Evolutionary conservation across 2,797 vertebrate species (phyloP), one percentile per base, ranked within the genome.

Genomic region (Sebastes nivosus): DNA sequence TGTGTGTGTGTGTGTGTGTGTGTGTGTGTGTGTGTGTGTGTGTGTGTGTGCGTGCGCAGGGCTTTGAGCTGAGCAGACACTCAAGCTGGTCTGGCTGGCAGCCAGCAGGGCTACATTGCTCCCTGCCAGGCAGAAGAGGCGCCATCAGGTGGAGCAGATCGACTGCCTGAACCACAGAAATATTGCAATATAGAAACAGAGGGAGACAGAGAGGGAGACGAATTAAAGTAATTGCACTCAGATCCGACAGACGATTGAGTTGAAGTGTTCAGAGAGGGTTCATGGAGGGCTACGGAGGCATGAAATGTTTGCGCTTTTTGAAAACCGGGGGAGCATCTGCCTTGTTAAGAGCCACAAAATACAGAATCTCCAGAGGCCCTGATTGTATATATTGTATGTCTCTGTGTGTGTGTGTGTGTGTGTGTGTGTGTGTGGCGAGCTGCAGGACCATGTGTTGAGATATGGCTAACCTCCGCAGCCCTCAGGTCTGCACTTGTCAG

Each of bases 11-110:
- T 68, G 72, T 80, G 75, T 27, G 27, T 27, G 27, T 72, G 57
- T 75, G 67, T 67, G 54, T 74, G 65, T 68, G 72, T 76, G 75
- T 70, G 75, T 70, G 60, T 69, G 72, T 55, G 64, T 69, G 38
- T 57, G 38, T 57, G 25, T 75, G 76, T 29, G 63, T 60, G 63
- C 64, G 61, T 76, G 27, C 79, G 83, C 77, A 57, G 67, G 58
- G 89, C 89, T 94, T 90, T 93, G 89, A 94, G 93, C 91, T 92
- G 85, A 92, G 92, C 92, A 94, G 93, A 94, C 91, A 94, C 86
- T 92, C 93, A 89, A 92, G 92, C 93, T 87, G 94, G 93, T 92
- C 94, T 94, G 94, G 94, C 92, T 87, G 94, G 93, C 93, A 94
- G 94, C 94, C 94, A 94, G 84, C 16, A 75, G 90, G 90, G 89